Base-by-base conservation (phyloP, 1,140 invertebrate genomes). In the Penaeus chinensis region DNA sequence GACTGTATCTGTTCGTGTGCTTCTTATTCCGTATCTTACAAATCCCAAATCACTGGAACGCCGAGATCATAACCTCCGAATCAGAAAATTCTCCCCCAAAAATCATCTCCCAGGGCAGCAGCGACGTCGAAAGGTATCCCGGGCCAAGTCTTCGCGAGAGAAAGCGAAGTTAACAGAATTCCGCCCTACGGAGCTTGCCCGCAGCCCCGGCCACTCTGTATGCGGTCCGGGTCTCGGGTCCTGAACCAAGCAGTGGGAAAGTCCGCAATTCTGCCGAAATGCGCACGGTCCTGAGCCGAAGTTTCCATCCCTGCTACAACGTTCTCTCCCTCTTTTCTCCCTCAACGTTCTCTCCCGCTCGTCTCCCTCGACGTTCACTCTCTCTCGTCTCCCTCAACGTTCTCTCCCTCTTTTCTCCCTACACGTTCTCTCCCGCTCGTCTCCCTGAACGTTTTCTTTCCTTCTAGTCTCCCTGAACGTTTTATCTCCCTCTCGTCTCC, bases 201-300 rank as follows among this genome's bases (percentile, higher is more conserved):
- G 54, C 54, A 54, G 54, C 54, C 54, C 11, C 11, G 54, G 5
- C 84, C 66, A 65, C 84, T 85, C 78, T 61, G 47, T 85, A 85
- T 85, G 63, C 84, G n/a, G 77, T 62, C 61, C 27, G 84, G 22
- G 74, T 79, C 37, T 27, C 84, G 74, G 84, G 74, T 66, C 76
- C 84, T 74, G 61, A 79, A 85, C 84, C 84, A 37, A 85, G 84
- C 84, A 85, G 65, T 66, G 84, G 84, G 84, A 85, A 85, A 85
- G 84, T 85, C 84, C 84, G 84, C 84, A 85, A 85, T 85, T 85
- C 84, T 85, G 84, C 84, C 74, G 84, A 85, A 85, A 79, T 85
- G 84, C 84, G 76, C 84, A 85, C 78, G 84, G 76, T 37, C 27
- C 61, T 71, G 47, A 83, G 63, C 7, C 22, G 24, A 22, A 19